Base-by-base conservation (phyloP, 1,140 invertebrate genomes). In the Sitophilus oryzae region DNA sequence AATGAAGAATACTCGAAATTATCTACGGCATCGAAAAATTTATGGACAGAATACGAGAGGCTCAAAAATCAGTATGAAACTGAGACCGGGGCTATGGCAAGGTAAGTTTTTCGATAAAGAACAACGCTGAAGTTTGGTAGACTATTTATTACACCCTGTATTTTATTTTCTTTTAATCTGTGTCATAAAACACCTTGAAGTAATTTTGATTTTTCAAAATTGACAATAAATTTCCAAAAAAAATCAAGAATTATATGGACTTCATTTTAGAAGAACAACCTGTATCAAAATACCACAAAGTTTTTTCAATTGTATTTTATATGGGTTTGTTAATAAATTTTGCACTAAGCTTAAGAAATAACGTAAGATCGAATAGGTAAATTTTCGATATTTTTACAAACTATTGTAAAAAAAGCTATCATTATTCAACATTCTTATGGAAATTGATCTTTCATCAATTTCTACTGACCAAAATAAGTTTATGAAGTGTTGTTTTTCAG, bases 21-120 rank as follows among this genome's bases (percentile, higher is more conserved):
- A 19, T 76, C 78, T 25, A 76, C 73, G 56, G 84, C 83, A 41
- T 86, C 84, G 1, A 82, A 85, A 71, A 81, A 78, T 47, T 76
- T 87, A 30, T 86, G 82, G 66, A 79, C 79, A 42, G 85, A 86
- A 65, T 87, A 86, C 67, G 83, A 85, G 61, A 80, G 82, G 64
- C 71, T 86, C 2, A 83, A 82, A 63, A 79, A 80, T 62, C 79
- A 84, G 70, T 84, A 85, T 69, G 82, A 86, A 49, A 77, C 84
- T 18, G 84, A 86, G 61, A 80, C 81, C 0, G 78, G 77, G 11
- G 82, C 84, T 14, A 82, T 86, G 82, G 78, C 84, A 52, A 78
- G 75, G 78, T 80, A 60, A 69, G 72, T 41, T 42, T n/a, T n/a
- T n/a, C n/a, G n/a, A n/a, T n/a, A n/a, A n/a, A n/a, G 14, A 50